Evolutionary conservation across 2,888 invertebrate species (phyloP), one percentile per base, ranked within the genome.

Genomic region (Nomada flava): DNA sequence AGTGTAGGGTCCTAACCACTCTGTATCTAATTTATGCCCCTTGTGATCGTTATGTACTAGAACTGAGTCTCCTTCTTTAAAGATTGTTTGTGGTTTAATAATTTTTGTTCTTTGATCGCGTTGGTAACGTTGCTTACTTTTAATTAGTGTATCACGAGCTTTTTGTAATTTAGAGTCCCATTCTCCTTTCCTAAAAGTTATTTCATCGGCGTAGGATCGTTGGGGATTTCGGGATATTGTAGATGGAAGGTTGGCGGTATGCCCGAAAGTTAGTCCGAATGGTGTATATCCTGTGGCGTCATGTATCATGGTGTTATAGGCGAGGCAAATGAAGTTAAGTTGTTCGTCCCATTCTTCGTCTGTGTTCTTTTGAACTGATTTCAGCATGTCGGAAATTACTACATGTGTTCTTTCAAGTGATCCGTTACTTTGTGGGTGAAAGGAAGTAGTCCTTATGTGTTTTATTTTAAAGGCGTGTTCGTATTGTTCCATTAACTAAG

Each of bases 351-450:
- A 63, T 13, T 71, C 50, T 29, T 15, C 52, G 29, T 52, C 29
- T 26, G 50, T 15, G 18, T 65, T 15, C 26, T 23, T 50, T 26
- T 65, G 65, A 23, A 52, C 26, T 65, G 65, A 52, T 52, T 47
- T 44, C 23, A 65, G 15, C 65, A 65, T 65, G 50, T 65, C 52
- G 5, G 26, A 18, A 18, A 65, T 65, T 50, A 65, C 65, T 65
- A 18, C 64, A 26, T 65, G 26, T 26, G 64, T 50, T 50, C 64
- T 47, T 65, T 65, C 64, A 10, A 65, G 26, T 7, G 20, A 23
- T 0, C 64, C 64, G 18, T 65, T 65, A 26, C 15, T 15, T 65
- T 65, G 64, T 23, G 64, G 64, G n/a, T 67, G 53, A 47, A 64
- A 64, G 13, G 47, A 44, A 20, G 23, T 47, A 15, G 50, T 65